Evolutionary conservation across 2,888 invertebrate genomes (phyloP), one percentile per base, ranked within the genome.

Genomic region (Microchrysa polita): DNA sequence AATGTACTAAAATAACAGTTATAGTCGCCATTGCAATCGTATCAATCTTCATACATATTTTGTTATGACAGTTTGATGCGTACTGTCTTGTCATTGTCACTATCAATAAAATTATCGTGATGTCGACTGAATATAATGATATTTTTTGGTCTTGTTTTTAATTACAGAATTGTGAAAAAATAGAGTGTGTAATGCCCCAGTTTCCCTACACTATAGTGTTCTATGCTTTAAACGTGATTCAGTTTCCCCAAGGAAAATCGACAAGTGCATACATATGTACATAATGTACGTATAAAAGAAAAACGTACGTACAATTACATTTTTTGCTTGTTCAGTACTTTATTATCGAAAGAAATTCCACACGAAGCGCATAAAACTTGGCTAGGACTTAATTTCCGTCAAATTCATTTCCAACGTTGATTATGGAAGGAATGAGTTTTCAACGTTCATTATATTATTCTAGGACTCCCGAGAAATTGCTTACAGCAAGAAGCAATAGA

Each of bases 311-410:
- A 52, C 14, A 16, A 10, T 52, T 52, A 10, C 7, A 14, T 18
- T 14, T 40, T 42, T 14, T 69, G 34, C 55, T 69, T 12, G 42
- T 18, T 18, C 55, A 69, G 69, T 57, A 40, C 20, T 69, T 69
- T 40, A 9, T 42, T 55, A 69, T 48, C 23, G 57, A 69, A 57
- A 55, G 69, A 55, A 69, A 9, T 69, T 69, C 10, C 55, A 5
- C 16, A 34, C 22, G 12, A 5, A n/a, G n/a, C n/a, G n/a, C n/a
- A n/a, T n/a, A 34, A 34, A 53, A 42, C 69, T 55, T 20, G 55
- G 23, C 69, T 69, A 69, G 22, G 69, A 69, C 57, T 69, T 69
- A 55, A 23, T 57, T 69, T 57, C 55, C 55, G 55, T 57, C 40
- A 34, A 69, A 69, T 55, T 55, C 40, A 34, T 69, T 69, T 69